These are phyloP conservation scores for Natrix natrix DNA, from an alignment of 2,797 vertebrate species.

Conservation along the genomic window DNA sequence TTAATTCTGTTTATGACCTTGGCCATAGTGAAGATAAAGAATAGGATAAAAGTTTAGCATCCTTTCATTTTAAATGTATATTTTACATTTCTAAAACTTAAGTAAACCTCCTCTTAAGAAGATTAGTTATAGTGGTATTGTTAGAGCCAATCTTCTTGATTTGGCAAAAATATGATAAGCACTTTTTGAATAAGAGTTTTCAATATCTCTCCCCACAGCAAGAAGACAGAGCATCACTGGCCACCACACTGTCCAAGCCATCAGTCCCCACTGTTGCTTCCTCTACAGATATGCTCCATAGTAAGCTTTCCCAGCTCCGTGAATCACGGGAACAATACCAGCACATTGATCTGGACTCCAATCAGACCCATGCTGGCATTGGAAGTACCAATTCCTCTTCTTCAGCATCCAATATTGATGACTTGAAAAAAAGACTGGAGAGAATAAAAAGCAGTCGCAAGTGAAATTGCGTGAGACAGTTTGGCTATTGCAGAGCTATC, in stretches of 20 bases:
- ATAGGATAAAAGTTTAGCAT: not conserved
- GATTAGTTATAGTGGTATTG: not conserved
- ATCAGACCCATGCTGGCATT: slow-evolving; percentile 78
- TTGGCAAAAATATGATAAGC: not conserved
- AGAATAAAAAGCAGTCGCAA: slow-evolving; percentile 98
- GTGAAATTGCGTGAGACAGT: slow-evolving; percentile 66
- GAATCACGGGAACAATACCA: slow-evolving; percentile 93
- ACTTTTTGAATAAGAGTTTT: not conserved
- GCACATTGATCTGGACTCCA: slow-evolving; percentile 83
- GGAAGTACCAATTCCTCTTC: slow-evolving; percentile 77
- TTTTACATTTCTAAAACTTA: not conserved
- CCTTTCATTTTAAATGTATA: not conserved
- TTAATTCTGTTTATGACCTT: not conserved
- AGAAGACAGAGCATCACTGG: slow-evolving; percentile 81
- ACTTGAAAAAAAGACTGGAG: slow-evolving; percentile 99
- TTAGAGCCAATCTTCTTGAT: not conserved
- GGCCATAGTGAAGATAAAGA: not conserved
- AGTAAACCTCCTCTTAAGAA: not conserved
- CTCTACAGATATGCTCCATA: slow-evolving; percentile 97
- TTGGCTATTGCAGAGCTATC: slow-evolving; percentile 52
- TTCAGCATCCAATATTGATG: slow-evolving; percentile 87
- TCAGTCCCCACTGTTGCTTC: slow-evolving; percentile 83
- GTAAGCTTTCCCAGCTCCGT: slow-evolving; percentile 95
- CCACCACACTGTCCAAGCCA: slow-evolving; percentile 88
- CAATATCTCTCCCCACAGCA: slow-evolving; percentile 58